A percentile compares a stretch with the other conserved stretches of the same genome.
These are phyloP conservation scores for Volucella zonaria DNA, from an alignment of 2,888 invertebrate genomes.

Conservation along the genomic window DNA sequence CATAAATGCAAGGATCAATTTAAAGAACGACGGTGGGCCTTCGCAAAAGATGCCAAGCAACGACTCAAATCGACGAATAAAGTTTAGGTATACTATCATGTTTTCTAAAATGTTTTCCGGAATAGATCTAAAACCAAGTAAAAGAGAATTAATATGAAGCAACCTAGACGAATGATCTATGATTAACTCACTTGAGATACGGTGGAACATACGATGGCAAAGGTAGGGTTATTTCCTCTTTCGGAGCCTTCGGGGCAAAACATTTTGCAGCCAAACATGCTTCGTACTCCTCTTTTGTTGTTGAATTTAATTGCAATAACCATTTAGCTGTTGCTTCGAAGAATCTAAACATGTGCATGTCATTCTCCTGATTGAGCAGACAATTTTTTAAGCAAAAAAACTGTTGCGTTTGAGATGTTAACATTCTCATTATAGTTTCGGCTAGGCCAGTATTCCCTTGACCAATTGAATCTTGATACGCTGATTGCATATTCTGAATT, in stretches of 20 bases:
- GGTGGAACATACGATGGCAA: constrained; percentile 86
- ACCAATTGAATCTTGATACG: constrained; percentile 87
- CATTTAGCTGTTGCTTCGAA: constrained; percentile 92
- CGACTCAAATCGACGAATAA: constrained; percentile 87
- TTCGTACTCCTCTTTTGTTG: constrained; percentile 81
- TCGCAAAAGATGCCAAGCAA: constrained; percentile 87
- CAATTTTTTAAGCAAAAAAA: constrained; percentile 89
- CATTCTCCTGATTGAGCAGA: constrained; percentile 89
- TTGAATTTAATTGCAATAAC: constrained; percentile 91
- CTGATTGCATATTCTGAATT: constrained; percentile 89
- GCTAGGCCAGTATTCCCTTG: constrained; percentile 86
- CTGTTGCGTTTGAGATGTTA: constrained; percentile 86
- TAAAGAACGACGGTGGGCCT: constrained; percentile 87
- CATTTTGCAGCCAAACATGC: constrained; percentile 79
- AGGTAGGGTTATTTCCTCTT: constrained; percentile 85
- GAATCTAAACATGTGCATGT: constrained; percentile 89
- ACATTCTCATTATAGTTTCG: constrained; percentile 86
- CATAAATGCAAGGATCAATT: constrained; percentile 93
- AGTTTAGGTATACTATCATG: constrained; percentile 90
- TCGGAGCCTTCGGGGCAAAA: constrained; percentile 86
- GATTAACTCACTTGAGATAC: constrained; percentile 85
- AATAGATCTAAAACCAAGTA: constrained; percentile 86
- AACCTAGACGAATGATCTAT: neutral
- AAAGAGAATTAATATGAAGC: constrained; percentile 3
- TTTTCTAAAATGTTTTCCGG: constrained; percentile 96